Percentiles rank a stretch among this genome's conserved stretches.
These are phyloP conservation scores for Ips typographus DNA, from an alignment of 1,140 invertebrate genomes.

Conservation along the genomic window DNA sequence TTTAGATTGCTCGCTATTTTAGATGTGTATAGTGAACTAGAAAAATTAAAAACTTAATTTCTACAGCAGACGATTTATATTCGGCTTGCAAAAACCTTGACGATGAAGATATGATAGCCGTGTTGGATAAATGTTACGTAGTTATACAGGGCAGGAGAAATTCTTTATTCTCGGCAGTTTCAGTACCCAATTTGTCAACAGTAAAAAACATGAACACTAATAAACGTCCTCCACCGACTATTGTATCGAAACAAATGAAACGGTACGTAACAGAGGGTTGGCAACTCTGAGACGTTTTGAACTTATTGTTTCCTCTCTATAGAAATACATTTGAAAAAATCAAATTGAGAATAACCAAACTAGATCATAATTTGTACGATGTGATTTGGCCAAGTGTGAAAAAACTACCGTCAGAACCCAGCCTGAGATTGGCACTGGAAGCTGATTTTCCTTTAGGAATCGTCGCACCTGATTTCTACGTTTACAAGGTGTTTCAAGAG, in stretches of 20 bases:
- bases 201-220: slow-evolving; percentile 28
- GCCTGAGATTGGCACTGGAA: slow-evolving; percentile 54
- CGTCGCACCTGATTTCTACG: slow-evolving; percentile 78
- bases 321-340: slow-evolving; percentile 68
- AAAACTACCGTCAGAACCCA: slow-evolving; percentile 60
- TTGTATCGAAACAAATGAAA: slow-evolving; percentile 50
- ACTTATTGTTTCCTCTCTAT: neutral
- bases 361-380: slow-evolving; percentile 79
- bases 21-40: neutral
- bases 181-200: slow-evolving; percentile 49
- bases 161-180: slow-evolving; percentile 44
- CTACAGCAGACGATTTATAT: slow-evolving; percentile 58
- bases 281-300: too few relatives aligned
- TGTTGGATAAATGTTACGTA: slow-evolving; percentile 70
- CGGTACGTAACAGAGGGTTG: slow-evolving; percentile 36
- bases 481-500: slow-evolving; percentile 77
- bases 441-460: slow-evolving; percentile 71
- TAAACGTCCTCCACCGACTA: slow-evolving; percentile 40
- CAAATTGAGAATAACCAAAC: slow-evolving; percentile 68
- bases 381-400: slow-evolving; percentile 79
- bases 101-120: slow-evolving; percentile 66
- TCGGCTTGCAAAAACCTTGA: slow-evolving; percentile 69
- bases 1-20: neutral
- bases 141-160: slow-evolving; percentile 62
- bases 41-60: slow-evolving; percentile 6